Evolutionary conservation across 1,140 invertebrate genomes (phyloP).

Genomic region (Hyphantria cunea): DNA sequence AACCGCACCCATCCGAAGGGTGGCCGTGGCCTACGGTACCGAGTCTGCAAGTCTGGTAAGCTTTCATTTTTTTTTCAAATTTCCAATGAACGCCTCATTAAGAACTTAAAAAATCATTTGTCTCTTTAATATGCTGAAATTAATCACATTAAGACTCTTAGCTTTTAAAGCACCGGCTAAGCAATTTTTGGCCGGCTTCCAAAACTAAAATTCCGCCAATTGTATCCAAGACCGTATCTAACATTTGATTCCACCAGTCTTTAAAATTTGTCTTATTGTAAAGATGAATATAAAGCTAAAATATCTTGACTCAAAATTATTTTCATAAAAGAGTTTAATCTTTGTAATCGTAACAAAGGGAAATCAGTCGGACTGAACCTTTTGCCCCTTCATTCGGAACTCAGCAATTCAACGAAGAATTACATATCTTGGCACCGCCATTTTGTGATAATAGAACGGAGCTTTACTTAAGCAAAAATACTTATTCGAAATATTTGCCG

Average conservation of each 20-base stretch:
- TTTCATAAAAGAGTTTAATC: slow-evolving; percentile 30
- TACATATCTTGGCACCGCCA: slow-evolving; percentile 24
- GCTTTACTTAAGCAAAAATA: slow-evolving; percentile 12
- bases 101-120: neutral
- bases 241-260: slow-evolving; percentile 17
- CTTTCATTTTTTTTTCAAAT: slow-evolving; percentile 29
- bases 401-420: slow-evolving; percentile 24
- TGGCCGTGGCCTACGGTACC: slow-evolving; percentile 72
- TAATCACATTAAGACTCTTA: slow-evolving; percentile 13
- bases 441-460: slow-evolving; percentile 12
- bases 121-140: neutral
- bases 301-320: slow-evolving; percentile 16
- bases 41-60: slow-evolving; percentile 78
- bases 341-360: slow-evolving; percentile 23
- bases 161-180: slow-evolving; percentile 22
- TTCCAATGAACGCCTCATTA: neutral
- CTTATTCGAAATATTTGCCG: slow-evolving; percentile 2
- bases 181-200: slow-evolving; percentile 21
- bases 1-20: slow-evolving; percentile 83
- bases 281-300: slow-evolving; percentile 8
- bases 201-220: slow-evolving; percentile 19
- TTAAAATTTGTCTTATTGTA: slow-evolving; percentile 9
- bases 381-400: slow-evolving; percentile 22
- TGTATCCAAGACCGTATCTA: slow-evolving; percentile 14
- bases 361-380: slow-evolving; percentile 16